A percentile compares a stretch with the other conserved stretches of the same genome.
Conservation (phyloP, 2,113 vertebrate genomes). For the Pseudolaguvia tuberculata region DNA sequence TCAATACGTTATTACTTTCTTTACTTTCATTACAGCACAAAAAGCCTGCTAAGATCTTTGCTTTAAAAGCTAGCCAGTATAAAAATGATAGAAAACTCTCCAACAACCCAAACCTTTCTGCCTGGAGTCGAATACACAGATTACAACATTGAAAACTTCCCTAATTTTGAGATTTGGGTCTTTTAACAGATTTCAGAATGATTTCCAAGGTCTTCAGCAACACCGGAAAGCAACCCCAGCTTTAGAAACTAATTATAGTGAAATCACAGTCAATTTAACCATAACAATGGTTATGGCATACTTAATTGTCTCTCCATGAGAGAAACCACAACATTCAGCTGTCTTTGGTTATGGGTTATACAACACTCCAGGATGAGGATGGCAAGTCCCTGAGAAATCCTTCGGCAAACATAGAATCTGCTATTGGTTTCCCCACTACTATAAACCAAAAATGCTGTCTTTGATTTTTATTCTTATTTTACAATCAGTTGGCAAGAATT, state of each 20-base stretch:
- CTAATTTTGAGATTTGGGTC: constrained; percentile 54
- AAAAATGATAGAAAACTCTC: neutral
- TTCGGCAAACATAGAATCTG: neutral
- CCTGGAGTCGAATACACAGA: neutral
- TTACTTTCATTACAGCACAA: neutral
- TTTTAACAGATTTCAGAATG: constrained; percentile 51
- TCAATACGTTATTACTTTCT: neutral
- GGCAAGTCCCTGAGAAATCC: constrained; percentile 7
- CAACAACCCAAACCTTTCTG: neutral
- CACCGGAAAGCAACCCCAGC: constrained; percentile 56
- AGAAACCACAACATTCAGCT: constrained; percentile 42
- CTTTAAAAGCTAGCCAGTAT: neutral
- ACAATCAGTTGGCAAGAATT: constrained; percentile 6
- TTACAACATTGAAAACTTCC: constrained; percentile 2
- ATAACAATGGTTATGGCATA: constrained; percentile 46
- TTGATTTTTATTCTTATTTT: constrained; percentile 45
- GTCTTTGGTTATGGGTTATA: constrained; percentile 56
- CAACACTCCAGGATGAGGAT: constrained; percentile 49
- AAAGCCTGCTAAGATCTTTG: neutral
- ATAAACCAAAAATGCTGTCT: neutral
- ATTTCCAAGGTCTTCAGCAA: constrained; percentile 50
- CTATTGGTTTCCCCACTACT: neutral
- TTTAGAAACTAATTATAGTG: constrained; percentile 65
- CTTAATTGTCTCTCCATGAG: constrained; percentile 42
- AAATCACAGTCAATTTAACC: constrained; percentile 51